These are phyloP conservation scores for Porites lutea DNA, from an alignment of 64 coral and sea anemone species.

Conservation along the genomic window DNA sequence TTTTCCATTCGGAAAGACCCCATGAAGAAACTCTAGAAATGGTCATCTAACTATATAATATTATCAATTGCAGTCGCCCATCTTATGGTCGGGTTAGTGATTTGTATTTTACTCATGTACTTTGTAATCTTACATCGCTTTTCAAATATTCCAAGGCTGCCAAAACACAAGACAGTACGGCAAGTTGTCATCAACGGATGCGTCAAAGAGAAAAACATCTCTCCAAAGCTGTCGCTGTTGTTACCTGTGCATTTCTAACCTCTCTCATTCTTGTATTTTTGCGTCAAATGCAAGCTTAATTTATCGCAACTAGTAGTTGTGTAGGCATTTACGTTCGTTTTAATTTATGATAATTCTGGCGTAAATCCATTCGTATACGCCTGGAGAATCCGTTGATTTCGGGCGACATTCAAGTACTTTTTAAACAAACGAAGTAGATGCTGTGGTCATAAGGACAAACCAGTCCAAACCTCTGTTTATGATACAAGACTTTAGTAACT, in stretches of 20 bases:
- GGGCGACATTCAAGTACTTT: slow-evolving; percentile 11
- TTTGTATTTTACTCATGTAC: not conserved
- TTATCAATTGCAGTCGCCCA: slow-evolving; percentile 18
- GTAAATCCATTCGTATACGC: slow-evolving; percentile 43
- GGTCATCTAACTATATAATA: slow-evolving; percentile 27
- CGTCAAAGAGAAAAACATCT: not conserved
- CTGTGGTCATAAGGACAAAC: too few relatives aligned
- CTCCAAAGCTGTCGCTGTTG: not conserved
- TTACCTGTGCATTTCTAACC: not conserved
- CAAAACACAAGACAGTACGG: not conserved
- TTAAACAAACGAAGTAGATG: not conserved
- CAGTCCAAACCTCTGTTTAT: too few relatives aligned
- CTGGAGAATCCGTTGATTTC: slow-evolving; percentile 46
- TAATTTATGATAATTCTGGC: not conserved
- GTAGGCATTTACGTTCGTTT: not conserved
- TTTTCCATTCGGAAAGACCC: slow-evolving; percentile 55
- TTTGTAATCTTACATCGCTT: not conserved
- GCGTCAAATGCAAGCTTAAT: not conserved
- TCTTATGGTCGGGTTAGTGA: slow-evolving; percentile 16
- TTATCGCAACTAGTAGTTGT: not conserved
- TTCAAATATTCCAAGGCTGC: not conserved
- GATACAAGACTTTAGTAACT: too few relatives aligned
- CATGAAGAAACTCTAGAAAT: slow-evolving; percentile 31
- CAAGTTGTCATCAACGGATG: not conserved
- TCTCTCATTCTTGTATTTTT: not conserved